Conservation (phyloP, 2,797 vertebrate species). For the Phoebastria nigripes region DNA sequence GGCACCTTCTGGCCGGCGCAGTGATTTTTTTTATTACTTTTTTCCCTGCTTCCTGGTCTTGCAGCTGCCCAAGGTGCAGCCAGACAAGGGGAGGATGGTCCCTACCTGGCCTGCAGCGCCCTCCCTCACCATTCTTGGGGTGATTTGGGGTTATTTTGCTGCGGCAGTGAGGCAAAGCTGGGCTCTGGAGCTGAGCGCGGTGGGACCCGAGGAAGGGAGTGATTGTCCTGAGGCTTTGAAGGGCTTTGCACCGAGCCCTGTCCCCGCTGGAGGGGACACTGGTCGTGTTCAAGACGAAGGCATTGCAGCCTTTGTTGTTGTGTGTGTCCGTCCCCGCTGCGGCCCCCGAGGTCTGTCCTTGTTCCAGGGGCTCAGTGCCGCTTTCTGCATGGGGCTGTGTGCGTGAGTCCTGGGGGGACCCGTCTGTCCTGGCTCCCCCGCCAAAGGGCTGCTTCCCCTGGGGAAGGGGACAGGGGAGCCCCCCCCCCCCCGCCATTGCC, state of each 20-base stretch:
- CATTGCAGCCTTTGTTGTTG: not conserved
- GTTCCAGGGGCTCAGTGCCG: not conserved
- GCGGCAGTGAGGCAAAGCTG: accelerated
- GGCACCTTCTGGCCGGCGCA: not conserved
- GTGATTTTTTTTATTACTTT: no score
- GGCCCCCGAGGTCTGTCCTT: not conserved
- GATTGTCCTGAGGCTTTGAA: not conserved
- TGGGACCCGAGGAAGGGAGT: accelerated
- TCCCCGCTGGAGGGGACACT: accelerated
- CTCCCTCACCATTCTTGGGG: accelerated
- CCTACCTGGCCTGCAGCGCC: not conserved
- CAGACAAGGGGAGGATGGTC: not conserved
- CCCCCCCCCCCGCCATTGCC: no score
- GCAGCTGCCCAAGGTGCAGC: not conserved
- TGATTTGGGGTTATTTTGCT: no score
- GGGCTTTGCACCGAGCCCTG: not conserved
- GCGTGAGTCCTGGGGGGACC: not conserved
- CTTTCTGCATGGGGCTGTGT: not conserved
- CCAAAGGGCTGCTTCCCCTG: not conserved
- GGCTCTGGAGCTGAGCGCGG: not conserved
- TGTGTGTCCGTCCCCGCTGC: no score
- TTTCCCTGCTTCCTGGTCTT: accelerated
- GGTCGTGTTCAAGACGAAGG: no score
- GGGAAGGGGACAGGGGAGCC: not conserved
- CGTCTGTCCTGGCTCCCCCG: not conserved